phyloP scores from a whole-genome alignment of 2,113 vertebrate species.

The Trogon surrucura region DNA sequence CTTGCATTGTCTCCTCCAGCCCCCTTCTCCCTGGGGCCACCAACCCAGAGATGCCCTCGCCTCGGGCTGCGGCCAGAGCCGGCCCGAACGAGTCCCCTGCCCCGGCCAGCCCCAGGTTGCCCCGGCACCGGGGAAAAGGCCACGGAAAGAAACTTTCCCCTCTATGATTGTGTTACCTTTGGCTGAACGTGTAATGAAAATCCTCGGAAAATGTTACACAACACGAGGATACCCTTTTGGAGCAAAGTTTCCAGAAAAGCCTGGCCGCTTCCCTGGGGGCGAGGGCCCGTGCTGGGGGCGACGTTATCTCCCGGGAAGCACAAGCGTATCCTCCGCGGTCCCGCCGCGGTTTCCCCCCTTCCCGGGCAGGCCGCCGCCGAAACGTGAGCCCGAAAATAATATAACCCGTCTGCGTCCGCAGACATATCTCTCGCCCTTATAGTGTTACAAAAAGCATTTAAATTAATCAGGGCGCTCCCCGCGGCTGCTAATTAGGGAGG shows the following conservation, averaged over 20 bases:
- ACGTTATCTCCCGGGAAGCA: slow-evolving; percentile 6
- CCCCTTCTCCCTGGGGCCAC: not conserved
- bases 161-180: slow-evolving; percentile 51
- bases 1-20: no score
- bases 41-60: not conserved
- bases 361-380: not conserved
- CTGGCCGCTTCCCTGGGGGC: not conserved
- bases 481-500: slow-evolving; percentile 31
- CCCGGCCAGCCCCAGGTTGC: not conserved
- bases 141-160: slow-evolving; percentile 57
- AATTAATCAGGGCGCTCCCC: slow-evolving; percentile 51
- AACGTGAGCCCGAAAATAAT: slow-evolving; percentile 41
- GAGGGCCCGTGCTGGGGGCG: not conserved
- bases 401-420: slow-evolving; percentile 14
- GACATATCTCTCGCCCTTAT: slow-evolving; percentile 33
- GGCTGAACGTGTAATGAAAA: slow-evolving; percentile 58
- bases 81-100: not conserved
- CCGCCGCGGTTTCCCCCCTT: not conserved
- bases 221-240: slow-evolving; percentile 59
- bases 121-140: not conserved
- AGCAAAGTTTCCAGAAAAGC: slow-evolving; percentile 58
- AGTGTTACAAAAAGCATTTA: slow-evolving; percentile 57
- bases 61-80: not conserved
- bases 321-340: not conserved
- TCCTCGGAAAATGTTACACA: slow-evolving; percentile 70